phyloP scores from a whole-genome alignment of 1,140 invertebrate genomes.

The Venustaconcha ellipsiformis region DNA sequence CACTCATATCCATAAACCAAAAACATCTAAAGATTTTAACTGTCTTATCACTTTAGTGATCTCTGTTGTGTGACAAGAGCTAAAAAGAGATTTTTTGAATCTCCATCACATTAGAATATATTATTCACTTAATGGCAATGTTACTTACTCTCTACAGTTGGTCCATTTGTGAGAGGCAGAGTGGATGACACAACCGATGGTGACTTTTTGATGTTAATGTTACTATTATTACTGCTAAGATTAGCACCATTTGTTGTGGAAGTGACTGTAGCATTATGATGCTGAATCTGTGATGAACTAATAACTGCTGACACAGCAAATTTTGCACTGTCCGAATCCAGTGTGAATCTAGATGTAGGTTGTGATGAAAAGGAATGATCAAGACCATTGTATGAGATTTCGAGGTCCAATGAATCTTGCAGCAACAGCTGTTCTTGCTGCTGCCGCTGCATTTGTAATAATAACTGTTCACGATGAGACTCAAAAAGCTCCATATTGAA shows the following conservation, averaged over 20 bases:
- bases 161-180: slow-evolving; percentile 36
- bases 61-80: neutral
- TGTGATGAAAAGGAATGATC: slow-evolving; percentile 67
- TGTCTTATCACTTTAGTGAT: neutral
- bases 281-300: slow-evolving; percentile 56
- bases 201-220: slow-evolving; percentile 29
- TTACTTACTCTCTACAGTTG: slow-evolving; percentile 30
- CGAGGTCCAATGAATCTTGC: slow-evolving; percentile 47
- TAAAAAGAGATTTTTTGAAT: neutral
- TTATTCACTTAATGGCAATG: neutral
- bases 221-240: slow-evolving; percentile 15
- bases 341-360: slow-evolving; percentile 66
- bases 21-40: too few relatives aligned
- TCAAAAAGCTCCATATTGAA: slow-evolving; percentile 68
- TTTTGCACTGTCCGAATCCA: slow-evolving; percentile 68
- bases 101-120: neutral
- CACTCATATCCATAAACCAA: too few relatives aligned
- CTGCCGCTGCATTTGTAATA: slow-evolving; percentile 66
- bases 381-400: slow-evolving; percentile 40
- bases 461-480: slow-evolving; percentile 66
- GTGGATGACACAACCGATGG: slow-evolving; percentile 29
- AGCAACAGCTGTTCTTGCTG: slow-evolving; percentile 64
- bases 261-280: slow-evolving; percentile 35
- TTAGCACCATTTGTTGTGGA: slow-evolving; percentile 41
- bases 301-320: slow-evolving; percentile 68